Evolutionary conservation across 2,797 vertebrate species (phyloP).

Genomic region (Martes flavigula): DNA sequence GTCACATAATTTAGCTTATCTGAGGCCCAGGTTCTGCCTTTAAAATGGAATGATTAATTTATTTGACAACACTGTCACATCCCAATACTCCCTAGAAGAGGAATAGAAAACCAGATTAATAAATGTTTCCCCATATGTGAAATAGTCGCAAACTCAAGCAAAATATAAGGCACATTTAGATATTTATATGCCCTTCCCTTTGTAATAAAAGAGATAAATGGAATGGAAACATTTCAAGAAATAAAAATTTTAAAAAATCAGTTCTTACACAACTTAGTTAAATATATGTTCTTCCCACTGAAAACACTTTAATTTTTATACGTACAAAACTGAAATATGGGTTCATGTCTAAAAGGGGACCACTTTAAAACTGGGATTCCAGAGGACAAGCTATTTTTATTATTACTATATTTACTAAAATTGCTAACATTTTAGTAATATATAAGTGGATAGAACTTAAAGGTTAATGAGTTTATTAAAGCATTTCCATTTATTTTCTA

Average conservation of each 20-base stretch:
- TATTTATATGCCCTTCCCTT: not conserved
- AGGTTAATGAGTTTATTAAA: not conserved
- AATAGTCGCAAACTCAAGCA: not conserved
- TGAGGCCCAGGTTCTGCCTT: not conserved
- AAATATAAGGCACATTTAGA: not conserved
- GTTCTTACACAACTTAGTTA: constrained; percentile 24
- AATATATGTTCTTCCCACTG: not conserved
- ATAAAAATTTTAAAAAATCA: not conserved
- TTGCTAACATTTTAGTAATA: constrained; percentile 3
- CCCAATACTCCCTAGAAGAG: not conserved
- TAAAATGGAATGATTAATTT: constrained; percentile 1
- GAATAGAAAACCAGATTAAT: not conserved
- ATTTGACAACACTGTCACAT: not conserved
- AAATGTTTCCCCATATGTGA: not conserved
- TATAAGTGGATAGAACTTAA: not conserved
- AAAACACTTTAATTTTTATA: constrained; percentile 36
- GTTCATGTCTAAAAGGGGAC: not conserved
- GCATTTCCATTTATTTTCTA: not conserved
- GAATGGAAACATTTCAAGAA: not conserved
- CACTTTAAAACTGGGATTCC: not conserved
- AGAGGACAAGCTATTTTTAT: not conserved
- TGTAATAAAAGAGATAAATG: not conserved
- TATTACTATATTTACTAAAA: not conserved
- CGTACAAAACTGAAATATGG: not conserved
- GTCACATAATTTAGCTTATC: not conserved